phyloP scores from a whole-genome alignment of 2,113 vertebrate species.

The Bos javanicus region DNA sequence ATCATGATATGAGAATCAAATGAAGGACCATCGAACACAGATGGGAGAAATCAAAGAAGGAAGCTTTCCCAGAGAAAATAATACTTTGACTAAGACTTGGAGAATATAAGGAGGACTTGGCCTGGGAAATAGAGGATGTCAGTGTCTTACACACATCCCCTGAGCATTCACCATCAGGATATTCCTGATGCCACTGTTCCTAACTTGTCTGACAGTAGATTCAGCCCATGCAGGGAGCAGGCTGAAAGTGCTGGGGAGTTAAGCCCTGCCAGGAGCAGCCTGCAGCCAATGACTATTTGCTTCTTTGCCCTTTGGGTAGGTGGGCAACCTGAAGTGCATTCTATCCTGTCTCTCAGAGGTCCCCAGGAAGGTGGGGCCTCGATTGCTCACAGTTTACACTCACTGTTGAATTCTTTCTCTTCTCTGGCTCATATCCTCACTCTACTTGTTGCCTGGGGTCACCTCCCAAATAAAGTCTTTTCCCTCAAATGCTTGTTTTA shows the following conservation, averaged over 20 bases:
- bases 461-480: not conserved
- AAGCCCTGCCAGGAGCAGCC: not conserved
- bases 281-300: not conserved
- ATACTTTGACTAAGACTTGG: not conserved
- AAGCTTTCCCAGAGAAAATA: not conserved
- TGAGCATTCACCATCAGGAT: not conserved
- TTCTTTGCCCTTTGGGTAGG: not conserved
- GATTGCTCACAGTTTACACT: not conserved
- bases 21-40: not conserved
- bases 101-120: not conserved
- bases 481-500: not conserved
- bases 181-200: not conserved
- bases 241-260: not conserved
- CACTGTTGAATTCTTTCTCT: not conserved
- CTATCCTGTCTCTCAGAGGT: not conserved
- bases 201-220: not conserved
- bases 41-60: not conserved
- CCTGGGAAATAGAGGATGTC: not conserved
- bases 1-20: not conserved
- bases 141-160: no score
- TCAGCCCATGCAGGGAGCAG: not conserved
- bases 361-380: not conserved
- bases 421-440: not conserved
- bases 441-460: not conserved
- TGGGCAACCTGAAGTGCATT: not conserved